Percentiles rank a stretch among this genome's conserved stretches.
phyloP scores from a whole-genome alignment of 1,140 invertebrate species.

The Cecropterus lyciades region DNA sequence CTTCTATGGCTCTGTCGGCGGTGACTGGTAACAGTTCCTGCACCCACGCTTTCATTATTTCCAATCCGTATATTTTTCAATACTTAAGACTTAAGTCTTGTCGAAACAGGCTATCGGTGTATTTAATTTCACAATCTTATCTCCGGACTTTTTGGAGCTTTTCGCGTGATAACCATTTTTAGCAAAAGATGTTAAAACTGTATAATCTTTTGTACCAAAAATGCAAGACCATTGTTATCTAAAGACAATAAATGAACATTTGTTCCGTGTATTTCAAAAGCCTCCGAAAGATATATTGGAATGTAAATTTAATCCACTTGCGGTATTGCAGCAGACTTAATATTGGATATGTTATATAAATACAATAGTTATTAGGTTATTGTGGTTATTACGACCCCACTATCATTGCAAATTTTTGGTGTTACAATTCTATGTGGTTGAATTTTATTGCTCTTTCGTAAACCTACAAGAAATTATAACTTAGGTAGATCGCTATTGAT shows the following conservation, averaged over 20 bases:
- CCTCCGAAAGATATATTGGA: not conserved
- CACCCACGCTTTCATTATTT: slow-evolving; percentile 39
- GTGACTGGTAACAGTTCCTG: slow-evolving; percentile 48
- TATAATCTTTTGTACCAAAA: slow-evolving; percentile 4
- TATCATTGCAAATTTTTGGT: slow-evolving; percentile 15
- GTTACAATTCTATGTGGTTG: not conserved
- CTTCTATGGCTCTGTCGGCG: slow-evolving; percentile 42
- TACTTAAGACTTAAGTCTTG: not conserved
- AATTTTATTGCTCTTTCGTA: not conserved
- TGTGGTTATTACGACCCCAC: slow-evolving; percentile 15
- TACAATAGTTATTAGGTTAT: not conserved
- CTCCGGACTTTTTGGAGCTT: slow-evolving; percentile 31
- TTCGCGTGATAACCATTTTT: slow-evolving; percentile 40
- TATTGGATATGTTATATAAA: slow-evolving; percentile 12
- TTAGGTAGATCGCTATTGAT: too few species aligned
- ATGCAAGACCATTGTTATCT: slow-evolving; percentile 5
- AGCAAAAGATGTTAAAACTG: slow-evolving; percentile 22
- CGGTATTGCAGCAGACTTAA: slow-evolving; percentile 22
- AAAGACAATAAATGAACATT: not conserved
- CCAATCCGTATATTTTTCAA: slow-evolving; percentile 25
- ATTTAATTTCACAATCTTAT: slow-evolving; percentile 44
- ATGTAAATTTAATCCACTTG: slow-evolving; percentile 14
- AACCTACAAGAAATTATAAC: not conserved
- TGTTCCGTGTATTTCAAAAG: not conserved
- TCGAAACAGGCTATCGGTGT: slow-evolving; percentile 32